Base-by-base conservation (phyloP, 2,113 vertebrate species). In the Nibea coibor region DNA sequence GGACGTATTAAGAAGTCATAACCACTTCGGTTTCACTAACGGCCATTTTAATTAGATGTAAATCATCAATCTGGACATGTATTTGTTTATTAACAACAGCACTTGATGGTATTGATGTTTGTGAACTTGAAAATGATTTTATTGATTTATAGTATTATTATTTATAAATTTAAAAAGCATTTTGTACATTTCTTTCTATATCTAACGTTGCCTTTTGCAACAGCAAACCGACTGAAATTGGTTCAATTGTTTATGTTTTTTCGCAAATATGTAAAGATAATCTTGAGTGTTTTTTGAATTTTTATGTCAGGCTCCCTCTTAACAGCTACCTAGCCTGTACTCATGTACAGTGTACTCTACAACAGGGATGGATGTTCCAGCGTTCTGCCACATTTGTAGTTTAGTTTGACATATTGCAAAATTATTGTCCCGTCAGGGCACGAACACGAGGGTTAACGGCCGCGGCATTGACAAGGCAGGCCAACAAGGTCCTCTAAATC, bases 141-240 rank as follows among this genome's bases (percentile, higher is more conserved):
- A 75, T 86, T 90, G 61, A 85, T 92, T 91, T 86, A 26, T 80
- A 73, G 59, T 85, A 82, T 62, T 76, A 78, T 88, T 71, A 85
- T 87, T 86, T 88, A 88, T 87, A 85, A 88, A 83, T 75, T 75
- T 48, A 54, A 70, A 43, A 76, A 78, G 75, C 72, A 79, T 91
- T 92, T 93, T 93, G 91, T 92, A 93, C 79, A 89, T 91, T 93
- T 90, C 79, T 90, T 93, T 92, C 82, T 91, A 91, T 91, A 83
- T 83, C 83, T 85, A 68, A 78, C 4, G 89, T 90, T 92, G 89
- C 88, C 89, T 93, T 91, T 92, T 90, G 88, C 90, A 87, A 87
- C 84, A 28, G 28, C 75, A 75, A 82, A 58, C 63, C 80, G 80
- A 80, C 79, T 76, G 12, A 45, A 39, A 67, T 75, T 69, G 79